phyloP scores from a whole-genome alignment of 2,888 invertebrate genomes.

The Seira ritae region DNA sequence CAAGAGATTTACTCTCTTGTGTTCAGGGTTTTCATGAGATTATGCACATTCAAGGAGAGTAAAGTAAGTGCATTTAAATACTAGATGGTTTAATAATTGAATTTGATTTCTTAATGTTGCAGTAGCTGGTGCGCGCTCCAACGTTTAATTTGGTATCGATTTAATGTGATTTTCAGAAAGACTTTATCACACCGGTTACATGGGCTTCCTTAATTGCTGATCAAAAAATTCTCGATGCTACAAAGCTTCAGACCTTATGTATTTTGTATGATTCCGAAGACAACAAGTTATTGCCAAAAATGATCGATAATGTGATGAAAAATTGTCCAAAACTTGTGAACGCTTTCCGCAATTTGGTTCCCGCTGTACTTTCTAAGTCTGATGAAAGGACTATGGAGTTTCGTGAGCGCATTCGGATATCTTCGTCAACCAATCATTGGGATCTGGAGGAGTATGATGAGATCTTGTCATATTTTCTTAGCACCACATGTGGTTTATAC shows the following conservation, averaged over 20 bases:
- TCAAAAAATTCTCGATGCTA: slow-evolving; percentile 88
- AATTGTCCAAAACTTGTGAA: slow-evolving; percentile 82
- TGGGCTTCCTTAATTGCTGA: slow-evolving; percentile 86
- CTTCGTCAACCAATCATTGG: slow-evolving; percentile 45
- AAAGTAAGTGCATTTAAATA: slow-evolving; percentile 78
- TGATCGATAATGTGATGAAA: slow-evolving; percentile 82
- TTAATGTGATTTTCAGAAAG: slow-evolving; percentile 74
- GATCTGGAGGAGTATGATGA: slow-evolving; percentile 78
- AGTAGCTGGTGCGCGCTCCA: slow-evolving; percentile 25
- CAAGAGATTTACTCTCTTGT: slow-evolving; percentile 79
- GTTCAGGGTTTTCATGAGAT: slow-evolving; percentile 84
- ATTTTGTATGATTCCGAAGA: slow-evolving; percentile 85
- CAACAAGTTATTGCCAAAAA: slow-evolving; percentile 79
- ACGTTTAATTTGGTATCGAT: background rate
- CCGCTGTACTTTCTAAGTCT: slow-evolving; percentile 59
- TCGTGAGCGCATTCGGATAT: slow-evolving; percentile 43
- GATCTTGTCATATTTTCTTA: slow-evolving; percentile 82
- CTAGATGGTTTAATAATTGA: slow-evolving; percentile 17
- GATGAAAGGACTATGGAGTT: slow-evolving; percentile 56
- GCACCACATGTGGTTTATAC: slow-evolving; percentile 83
- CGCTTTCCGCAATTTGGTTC: slow-evolving; percentile 76
- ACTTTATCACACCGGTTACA: slow-evolving; percentile 82
- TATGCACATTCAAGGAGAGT: slow-evolving; percentile 87
- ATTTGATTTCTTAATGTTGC: too few relatives aligned
- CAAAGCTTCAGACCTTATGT: slow-evolving; percentile 87